Percentiles rank a stretch among this genome's conserved stretches.
Conservation (phyloP, 2,113 vertebrate species). For the Hirundichthys speculiger region DNA sequence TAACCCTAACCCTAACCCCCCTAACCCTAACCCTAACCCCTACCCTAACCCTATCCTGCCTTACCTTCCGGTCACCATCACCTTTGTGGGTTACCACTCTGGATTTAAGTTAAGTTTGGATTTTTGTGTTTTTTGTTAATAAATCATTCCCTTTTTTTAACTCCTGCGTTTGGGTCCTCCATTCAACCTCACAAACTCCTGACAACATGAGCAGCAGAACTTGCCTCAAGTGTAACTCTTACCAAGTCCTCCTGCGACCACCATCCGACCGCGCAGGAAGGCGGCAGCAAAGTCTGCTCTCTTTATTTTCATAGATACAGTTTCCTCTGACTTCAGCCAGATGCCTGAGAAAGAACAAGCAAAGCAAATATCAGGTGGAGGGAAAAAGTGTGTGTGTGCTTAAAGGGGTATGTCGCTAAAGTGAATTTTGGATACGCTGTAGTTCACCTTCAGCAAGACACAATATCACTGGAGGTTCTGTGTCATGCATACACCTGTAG, state of each 20-base stretch:
- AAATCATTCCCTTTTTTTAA: no score
- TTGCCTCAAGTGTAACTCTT: slow-evolving; percentile 22
- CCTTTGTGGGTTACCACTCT: no score
- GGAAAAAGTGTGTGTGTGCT: slow-evolving; percentile 12
- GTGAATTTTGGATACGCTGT: slow-evolving; percentile 13
- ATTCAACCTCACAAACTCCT: no score
- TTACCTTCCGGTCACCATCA: no score
- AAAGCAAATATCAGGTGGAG: slow-evolving; percentile 3
- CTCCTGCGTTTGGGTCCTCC: no score
- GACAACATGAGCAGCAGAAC: neutral
- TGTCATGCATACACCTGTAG: slow-evolving; percentile 42
- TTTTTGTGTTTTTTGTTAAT: no score
- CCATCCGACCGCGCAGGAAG: slow-evolving; percentile 87
- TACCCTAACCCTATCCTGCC: no score
- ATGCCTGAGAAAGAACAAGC: slow-evolving; percentile 75
- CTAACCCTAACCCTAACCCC: no score
- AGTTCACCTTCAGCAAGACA: slow-evolving; percentile 24
- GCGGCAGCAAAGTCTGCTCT: slow-evolving; percentile 93
- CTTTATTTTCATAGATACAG: slow-evolving; percentile 90
- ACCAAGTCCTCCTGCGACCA: slow-evolving; percentile 95
- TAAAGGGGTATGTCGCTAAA: slow-evolving; percentile 12
- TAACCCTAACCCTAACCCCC: no score
- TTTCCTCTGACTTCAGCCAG: slow-evolving; percentile 93
- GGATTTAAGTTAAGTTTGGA: no score
- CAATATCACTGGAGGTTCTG: slow-evolving; percentile 40